Base-by-base conservation (phyloP, 2,888 invertebrate species). In the Limulus polyphemus region DNA sequence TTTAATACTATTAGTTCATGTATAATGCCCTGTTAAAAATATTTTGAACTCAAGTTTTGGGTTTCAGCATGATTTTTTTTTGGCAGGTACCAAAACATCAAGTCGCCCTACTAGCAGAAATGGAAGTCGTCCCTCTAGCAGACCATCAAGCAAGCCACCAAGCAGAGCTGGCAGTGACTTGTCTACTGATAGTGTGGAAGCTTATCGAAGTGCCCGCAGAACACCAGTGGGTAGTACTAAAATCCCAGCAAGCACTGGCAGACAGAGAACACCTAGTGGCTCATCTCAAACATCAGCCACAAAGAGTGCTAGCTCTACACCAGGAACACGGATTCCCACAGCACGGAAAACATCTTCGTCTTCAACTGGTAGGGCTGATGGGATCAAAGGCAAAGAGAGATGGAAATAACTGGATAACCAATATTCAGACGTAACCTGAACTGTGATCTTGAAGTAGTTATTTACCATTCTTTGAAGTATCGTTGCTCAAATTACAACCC, bases 151-250 rank as follows among this genome's bases (percentile, higher is more conserved):
- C 68, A 91, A 93, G 77, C 93, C 94, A 68, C 89, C 92, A 32
- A 93, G 93, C 70, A 84, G 93, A 71, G 90, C 93, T 74, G 93
- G 93, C 69, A 94, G 94, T 56, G 92, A 90, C 74, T 82, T 90
- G 65, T 92, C 92, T 55, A 79, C 92, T 70, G 91, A 91, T 76
- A 73, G 70, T 32, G 65, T 67, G 54, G 73, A 72, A 60, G 64
- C 49, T 71, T 73, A 65, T 73, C 74, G 67, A 10, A 61, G 62
- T n/a, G 62, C 65, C 52, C 63, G 62, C 55, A 32, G 32, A 32
- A 32, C 32, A 32, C 32, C 32, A 32, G 32, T 32, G 32, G 32
- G 32, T 32, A 32, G 7, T 7, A 60, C 62, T 32, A 32, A 58
- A 11, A 48, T 62, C 11, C 16, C 17, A 54, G 60, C 52, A 1